These are phyloP conservation scores for Avahi laniger DNA, from an alignment of 2,797 vertebrate genomes.

Conservation along the genomic window DNA sequence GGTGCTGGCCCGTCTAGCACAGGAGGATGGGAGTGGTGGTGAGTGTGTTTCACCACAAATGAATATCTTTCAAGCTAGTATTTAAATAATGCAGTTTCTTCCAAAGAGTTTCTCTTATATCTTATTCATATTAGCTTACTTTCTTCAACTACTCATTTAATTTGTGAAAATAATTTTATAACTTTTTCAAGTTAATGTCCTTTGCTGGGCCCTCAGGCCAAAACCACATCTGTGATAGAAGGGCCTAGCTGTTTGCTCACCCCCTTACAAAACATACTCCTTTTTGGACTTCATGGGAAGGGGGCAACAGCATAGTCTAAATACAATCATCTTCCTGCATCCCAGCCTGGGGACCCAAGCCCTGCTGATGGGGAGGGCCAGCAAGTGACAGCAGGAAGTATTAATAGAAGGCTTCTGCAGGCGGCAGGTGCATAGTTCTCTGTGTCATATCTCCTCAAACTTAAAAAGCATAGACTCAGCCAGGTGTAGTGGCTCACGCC, in stretches of 20 bases:
- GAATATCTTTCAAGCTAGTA: not conserved
- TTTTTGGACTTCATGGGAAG: not conserved
- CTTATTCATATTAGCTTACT: not conserved
- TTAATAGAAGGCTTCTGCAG: not conserved
- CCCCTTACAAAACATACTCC: not conserved
- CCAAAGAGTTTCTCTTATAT: not conserved
- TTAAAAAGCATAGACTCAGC: not conserved
- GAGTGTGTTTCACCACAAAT: not conserved
- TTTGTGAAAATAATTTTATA: slow-evolving; percentile 10
- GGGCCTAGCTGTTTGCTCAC: not conserved
- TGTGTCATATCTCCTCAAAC: not conserved
- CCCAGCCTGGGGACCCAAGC: not conserved
- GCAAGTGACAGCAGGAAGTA: not conserved
- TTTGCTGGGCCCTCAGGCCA: not conserved
- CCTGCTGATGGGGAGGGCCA: not conserved
- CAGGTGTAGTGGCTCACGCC: too few species aligned
- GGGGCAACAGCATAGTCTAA: not conserved
- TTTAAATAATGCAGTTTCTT: slow-evolving; percentile 4
- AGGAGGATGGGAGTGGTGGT: not conserved
- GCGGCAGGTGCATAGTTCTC: not conserved
- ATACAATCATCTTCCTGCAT: not conserved
- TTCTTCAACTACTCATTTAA: not conserved
- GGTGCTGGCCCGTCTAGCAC: not conserved
- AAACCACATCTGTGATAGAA: not conserved
- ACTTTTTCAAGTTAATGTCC: not conserved